These are phyloP conservation scores for Actenoides hombroni DNA, from an alignment of 2,113 vertebrate genomes.

Conservation along the genomic window DNA sequence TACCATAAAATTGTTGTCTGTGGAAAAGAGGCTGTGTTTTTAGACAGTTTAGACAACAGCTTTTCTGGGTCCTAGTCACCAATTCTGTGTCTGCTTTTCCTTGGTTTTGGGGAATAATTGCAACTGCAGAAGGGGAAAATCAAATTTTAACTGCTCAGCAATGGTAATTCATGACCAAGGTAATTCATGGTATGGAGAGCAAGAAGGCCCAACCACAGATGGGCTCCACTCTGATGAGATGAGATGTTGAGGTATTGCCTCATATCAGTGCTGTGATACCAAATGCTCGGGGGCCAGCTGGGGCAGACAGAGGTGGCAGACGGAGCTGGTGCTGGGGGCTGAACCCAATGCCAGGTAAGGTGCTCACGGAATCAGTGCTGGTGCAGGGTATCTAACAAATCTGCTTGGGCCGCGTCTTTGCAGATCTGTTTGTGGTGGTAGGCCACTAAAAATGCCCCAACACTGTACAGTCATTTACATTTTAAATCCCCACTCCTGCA, in stretches of 20 bases:
- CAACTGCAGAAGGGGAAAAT: background rate
- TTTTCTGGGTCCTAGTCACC: background rate
- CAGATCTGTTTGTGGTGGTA: background rate
- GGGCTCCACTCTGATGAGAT: background rate
- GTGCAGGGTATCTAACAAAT: background rate
- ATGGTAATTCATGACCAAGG: background rate
- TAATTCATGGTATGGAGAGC: background rate
- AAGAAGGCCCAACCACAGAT: background rate
- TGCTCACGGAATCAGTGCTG: background rate
- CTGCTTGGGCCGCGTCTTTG: background rate
- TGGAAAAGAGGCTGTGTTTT: background rate
- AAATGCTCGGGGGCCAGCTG: background rate
- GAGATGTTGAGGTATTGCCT: background rate
- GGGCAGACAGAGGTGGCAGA: background rate
- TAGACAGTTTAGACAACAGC: background rate
- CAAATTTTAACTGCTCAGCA: background rate
- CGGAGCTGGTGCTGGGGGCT: background rate
- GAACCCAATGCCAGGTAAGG: background rate
- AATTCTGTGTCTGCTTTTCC: background rate
- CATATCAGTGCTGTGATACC: background rate
- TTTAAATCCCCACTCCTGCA: background rate
- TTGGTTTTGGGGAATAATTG: background rate
- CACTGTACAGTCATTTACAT: background rate
- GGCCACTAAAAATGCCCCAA: background rate
- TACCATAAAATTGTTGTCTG: background rate